Percentiles rank a stretch among this genome's conserved stretches.
Evolutionary conservation across 2,113 vertebrate genomes (phyloP).

Genomic region (Notiomystis cincta): DNA sequence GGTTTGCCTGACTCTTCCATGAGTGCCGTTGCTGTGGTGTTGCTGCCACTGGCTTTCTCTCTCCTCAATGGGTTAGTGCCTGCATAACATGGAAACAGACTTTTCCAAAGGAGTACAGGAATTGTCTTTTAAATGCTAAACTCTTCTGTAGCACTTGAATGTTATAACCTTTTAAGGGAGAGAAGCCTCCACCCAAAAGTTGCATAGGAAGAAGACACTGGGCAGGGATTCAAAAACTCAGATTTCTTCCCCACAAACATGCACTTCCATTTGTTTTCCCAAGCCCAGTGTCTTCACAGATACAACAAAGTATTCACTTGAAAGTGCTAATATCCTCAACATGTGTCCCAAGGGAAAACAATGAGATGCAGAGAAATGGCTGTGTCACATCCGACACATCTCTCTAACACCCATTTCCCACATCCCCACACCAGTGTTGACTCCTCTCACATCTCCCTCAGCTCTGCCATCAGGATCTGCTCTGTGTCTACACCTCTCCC

Average conservation of each 20-base stretch:
- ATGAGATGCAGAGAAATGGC: not conserved
- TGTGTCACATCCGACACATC: not conserved
- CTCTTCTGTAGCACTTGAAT: not conserved
- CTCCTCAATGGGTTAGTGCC: not conserved
- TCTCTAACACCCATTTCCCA: not conserved
- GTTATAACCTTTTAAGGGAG: not conserved
- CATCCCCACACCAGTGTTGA: not conserved
- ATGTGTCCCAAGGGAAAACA: not conserved
- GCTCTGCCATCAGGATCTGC: not conserved
- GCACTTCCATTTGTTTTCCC: slow-evolving; percentile 32
- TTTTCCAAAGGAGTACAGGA: not conserved
- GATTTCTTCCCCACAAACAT: not conserved
- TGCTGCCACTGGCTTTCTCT: not conserved
- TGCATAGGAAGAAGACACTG: not conserved
- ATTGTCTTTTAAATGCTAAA: slow-evolving; percentile 34
- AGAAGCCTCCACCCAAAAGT: not conserved
- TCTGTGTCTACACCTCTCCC: not conserved
- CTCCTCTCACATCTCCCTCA: not conserved
- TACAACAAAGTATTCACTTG: not conserved
- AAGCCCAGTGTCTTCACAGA: not conserved
- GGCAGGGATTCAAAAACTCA: not conserved
- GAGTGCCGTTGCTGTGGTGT: not conserved
- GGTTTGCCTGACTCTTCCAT: not conserved
- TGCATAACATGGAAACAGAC: not conserved
- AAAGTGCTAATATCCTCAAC: slow-evolving; percentile 24